phyloP scores from a whole-genome alignment of 2,113 vertebrate species.

The Odocoileus virginianus region DNA sequence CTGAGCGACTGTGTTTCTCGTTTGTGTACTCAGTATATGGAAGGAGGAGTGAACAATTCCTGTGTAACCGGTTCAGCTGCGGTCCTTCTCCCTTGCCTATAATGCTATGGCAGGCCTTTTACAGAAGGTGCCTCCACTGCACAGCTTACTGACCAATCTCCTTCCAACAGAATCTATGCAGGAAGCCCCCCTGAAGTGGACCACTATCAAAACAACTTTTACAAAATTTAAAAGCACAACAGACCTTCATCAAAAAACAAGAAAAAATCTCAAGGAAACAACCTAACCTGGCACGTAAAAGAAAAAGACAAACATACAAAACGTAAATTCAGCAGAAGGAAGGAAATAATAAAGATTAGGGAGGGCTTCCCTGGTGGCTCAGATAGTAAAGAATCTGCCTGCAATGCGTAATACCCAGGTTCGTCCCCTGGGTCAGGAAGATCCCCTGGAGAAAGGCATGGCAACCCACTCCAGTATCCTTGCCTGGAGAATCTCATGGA shows the following conservation, averaged over 20 bases:
- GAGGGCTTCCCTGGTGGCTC: background rate
- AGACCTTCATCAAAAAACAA: background rate
- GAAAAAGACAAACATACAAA: background rate
- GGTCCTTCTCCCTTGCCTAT: background rate
- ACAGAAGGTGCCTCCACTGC: background rate
- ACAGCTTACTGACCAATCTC: background rate
- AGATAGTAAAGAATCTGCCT: background rate
- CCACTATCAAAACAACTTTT: background rate
- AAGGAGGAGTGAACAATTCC: background rate
- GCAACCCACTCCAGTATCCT: background rate
- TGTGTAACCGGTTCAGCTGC: background rate
- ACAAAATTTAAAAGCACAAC: background rate
- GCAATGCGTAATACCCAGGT: background rate
- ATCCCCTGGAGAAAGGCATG: background rate
- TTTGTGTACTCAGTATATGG: background rate
- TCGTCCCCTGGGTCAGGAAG: background rate
- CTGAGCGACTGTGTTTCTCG: background rate
- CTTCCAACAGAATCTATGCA: background rate
- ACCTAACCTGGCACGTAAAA: background rate
- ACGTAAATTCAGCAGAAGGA: background rate
- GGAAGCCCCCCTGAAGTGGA: background rate
- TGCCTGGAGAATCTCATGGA: background rate
- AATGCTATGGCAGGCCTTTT: background rate
- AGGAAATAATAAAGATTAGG: background rate
- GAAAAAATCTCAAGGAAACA: background rate